phyloP scores from a whole-genome alignment of 2,888 invertebrate genomes.

The Sympetrum striolatum region DNA sequence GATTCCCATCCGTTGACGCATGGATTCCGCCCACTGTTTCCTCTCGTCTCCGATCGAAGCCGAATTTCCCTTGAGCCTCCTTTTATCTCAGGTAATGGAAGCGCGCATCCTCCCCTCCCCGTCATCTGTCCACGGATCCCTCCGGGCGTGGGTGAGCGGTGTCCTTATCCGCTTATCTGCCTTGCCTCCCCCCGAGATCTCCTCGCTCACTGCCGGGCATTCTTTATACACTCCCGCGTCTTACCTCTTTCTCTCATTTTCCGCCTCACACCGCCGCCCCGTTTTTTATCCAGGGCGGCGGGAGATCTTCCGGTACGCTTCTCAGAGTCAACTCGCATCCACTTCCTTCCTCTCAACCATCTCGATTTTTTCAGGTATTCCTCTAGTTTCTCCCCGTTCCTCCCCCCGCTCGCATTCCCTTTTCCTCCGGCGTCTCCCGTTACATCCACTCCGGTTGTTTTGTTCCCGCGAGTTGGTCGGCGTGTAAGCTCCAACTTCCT shows the following conservation, averaged over 20 bases:
- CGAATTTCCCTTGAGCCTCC: conserved; percentile 41
- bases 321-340: conserved; percentile 21
- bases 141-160: conserved; percentile 16
- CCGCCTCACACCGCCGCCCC: background rate
- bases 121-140: conserved; percentile 16
- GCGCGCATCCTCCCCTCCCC: background rate
- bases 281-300: background rate
- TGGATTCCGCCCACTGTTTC: conserved; percentile 11
- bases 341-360: background rate
- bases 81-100: conserved; percentile 44
- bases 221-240: background rate
- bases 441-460: background rate
- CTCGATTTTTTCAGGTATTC: background rate
- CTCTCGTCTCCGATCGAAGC: conserved; percentile 29
- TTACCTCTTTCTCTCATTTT: background rate
- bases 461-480: background rate
- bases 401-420: background rate
- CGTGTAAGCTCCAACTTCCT: no score
- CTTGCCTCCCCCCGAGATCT: background rate
- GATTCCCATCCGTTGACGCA: conserved; percentile 16
- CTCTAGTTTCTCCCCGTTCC: background rate
- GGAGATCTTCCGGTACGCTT: conserved; percentile 33
- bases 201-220: background rate
- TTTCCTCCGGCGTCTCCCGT: background rate
- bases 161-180: conserved; percentile 26